Conservation (phyloP, 2,797 vertebrate species). For the Zalophus californianus region DNA sequence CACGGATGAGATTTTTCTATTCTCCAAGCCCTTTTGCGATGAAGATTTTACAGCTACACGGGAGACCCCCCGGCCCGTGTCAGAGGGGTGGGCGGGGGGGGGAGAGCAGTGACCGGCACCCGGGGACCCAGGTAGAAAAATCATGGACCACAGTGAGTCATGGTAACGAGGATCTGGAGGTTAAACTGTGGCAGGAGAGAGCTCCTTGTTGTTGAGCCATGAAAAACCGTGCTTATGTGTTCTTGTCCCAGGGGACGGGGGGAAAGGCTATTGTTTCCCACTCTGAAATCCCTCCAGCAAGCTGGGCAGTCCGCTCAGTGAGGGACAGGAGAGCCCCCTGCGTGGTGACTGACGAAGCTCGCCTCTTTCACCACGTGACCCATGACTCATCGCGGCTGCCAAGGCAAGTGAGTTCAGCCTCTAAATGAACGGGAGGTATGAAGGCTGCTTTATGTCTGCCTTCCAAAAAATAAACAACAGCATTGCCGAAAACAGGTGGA, state of each 20-base stretch:
- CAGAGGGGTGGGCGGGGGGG: background rate
- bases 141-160: background rate
- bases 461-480: background rate
- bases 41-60: constrained; percentile 13
- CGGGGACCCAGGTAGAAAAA: background rate
- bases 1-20: background rate
- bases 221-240: background rate
- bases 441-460: background rate
- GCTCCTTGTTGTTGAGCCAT: background rate
- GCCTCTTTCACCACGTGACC: background rate
- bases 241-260: background rate
- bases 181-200: background rate
- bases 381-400: rapidly evolving
- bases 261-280: background rate
- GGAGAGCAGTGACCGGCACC: background rate
- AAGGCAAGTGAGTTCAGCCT: background rate
- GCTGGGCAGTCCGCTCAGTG: background rate
- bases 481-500: background rate
- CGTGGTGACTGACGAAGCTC: background rate
- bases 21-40: background rate
- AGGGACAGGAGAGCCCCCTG: background rate
- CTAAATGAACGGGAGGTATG: background rate
- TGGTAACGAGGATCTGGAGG: background rate
- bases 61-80: background rate
- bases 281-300: background rate